Conservation (phyloP, 2,113 vertebrate genomes). For the Gymnobelideus leadbeateri region DNA sequence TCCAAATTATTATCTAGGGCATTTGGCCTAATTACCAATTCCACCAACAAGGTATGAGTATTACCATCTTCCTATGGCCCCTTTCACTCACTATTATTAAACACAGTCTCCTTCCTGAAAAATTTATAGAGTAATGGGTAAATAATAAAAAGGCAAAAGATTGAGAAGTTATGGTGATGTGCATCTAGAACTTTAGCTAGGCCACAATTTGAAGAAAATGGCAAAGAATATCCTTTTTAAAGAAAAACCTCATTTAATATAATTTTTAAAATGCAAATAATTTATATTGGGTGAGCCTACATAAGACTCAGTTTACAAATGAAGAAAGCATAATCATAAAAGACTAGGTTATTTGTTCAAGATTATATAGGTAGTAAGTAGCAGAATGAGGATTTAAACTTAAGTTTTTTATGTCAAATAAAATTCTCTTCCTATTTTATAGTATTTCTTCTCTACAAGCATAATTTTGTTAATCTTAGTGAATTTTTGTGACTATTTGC, state of each 20-base stretch:
- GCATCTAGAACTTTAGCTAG: background rate
- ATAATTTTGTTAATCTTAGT: conserved; percentile 1
- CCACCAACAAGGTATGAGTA: background rate
- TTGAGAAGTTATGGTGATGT: background rate
- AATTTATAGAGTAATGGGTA: background rate
- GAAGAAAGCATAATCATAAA: background rate
- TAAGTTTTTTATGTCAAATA: conserved; percentile 25
- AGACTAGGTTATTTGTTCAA: background rate
- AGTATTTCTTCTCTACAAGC: background rate
- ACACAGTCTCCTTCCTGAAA: conserved; percentile 13
- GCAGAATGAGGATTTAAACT: background rate
- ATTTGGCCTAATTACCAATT: background rate
- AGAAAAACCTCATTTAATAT: background rate
- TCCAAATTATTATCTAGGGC: background rate
- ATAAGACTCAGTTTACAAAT: background rate
- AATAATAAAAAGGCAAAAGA: background rate
- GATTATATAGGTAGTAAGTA: background rate
- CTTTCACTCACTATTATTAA: background rate
- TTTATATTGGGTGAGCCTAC: background rate
- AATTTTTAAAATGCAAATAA: background rate
- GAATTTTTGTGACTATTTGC: conserved; percentile 33
- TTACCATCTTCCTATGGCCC: background rate
- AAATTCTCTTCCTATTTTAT: background rate
- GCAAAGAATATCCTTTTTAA: background rate
- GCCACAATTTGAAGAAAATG: background rate